Conservation (phyloP, 1,140 invertebrate genomes). For the silkworm (Bombyx mori) region ASM3026992v2 NC_085132.1:6323001-6323500, state of each 20-base stretch:
- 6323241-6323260: slow-evolving; percentile 20
- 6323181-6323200: slow-evolving; percentile 49
- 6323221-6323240: slow-evolving; percentile 67
- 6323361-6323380: no score
- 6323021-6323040: slow-evolving; percentile 65
- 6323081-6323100: slow-evolving; percentile 45
- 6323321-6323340: no score
- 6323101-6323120: slow-evolving; percentile 56
- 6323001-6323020: slow-evolving; percentile 61
- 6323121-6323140: slow-evolving; percentile 38
- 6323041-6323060: slow-evolving; percentile 65
- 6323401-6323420: no score
- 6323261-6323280: slow-evolving; percentile 23
- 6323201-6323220: slow-evolving; percentile 67
- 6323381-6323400: no score
- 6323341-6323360: no score
- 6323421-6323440: no score
- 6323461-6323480: no score
- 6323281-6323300: background rate
- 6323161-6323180: slow-evolving; percentile 41
- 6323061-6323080: slow-evolving; percentile 42
- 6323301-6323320: background rate
- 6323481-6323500: no score
- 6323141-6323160: slow-evolving; percentile 44
- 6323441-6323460: no score